Evolutionary conservation across 2,888 invertebrate genomes (phyloP), one percentile per base, ranked within the genome.

Genomic region (Luperina testacea): DNA sequence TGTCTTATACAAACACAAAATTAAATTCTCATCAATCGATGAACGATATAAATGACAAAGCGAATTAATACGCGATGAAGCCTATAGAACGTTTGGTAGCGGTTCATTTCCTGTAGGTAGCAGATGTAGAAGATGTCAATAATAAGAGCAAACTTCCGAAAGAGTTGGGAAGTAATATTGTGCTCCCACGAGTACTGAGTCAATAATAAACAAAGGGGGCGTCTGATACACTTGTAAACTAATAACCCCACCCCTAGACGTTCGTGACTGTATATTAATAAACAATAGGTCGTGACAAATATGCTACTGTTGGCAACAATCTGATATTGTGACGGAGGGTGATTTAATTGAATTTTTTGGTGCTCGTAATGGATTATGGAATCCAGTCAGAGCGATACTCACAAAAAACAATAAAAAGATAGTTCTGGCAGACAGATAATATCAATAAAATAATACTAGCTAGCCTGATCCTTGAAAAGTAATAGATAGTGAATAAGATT

Each of bases 171-270:
- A 97, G 96, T 92, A 92, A 92, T 92, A 92, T 92, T 88, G 92
- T 89, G 85, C 89, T 91, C 91, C 90, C 91, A 88, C 90, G 92
- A 91, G 92, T 89, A 89, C 92, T 88, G 94, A 96, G 96, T 96
- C 95, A 96, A 96, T 95, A 95, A 94, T 95, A 96, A 96, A 96
- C 95, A 96, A 95, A 94, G 94, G 96, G 95, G 94, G 94, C 92
- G 93, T 92, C 94, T 96, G 96, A 97, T 96, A 97, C 96, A 96
- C 96, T 96, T 96, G 96, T 96, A 96, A 97, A 96, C 96, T 96
- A 97, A 96, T 97, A 97, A 95, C 93, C 92, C 90, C 91, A 91
- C 94, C 94, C 93, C 90, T 89, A 91, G 90, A 91, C 89, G 90
- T 90, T 92, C 90, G 90, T 91, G 90, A 90, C 88, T 90, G 87